These are phyloP conservation scores for Megalopta genalis DNA, from an alignment of 1,140 invertebrate species.

Conservation along the genomic window DNA sequence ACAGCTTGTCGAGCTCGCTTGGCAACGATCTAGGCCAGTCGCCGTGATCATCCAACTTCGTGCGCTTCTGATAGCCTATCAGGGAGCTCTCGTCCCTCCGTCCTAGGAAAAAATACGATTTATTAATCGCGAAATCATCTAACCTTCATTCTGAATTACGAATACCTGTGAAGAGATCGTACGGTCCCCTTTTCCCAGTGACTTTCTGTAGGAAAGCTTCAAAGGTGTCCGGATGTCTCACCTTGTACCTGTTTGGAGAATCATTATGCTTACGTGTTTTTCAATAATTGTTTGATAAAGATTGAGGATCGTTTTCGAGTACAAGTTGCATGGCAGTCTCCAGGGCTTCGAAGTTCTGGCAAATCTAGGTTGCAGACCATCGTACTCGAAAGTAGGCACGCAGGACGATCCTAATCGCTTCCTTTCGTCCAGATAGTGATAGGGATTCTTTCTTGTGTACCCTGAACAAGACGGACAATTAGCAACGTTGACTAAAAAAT, in stretches of 20 bases:
- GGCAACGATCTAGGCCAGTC: slow-evolving; percentile 54
- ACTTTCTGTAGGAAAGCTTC: slow-evolving; percentile 39
- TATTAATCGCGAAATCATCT: not conserved
- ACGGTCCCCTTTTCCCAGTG: slow-evolving; percentile 56
- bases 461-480: slow-evolving; percentile 30
- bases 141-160: not conserved
- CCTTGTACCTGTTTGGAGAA: slow-evolving; percentile 42
- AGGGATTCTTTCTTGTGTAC: slow-evolving; percentile 55
- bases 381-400: slow-evolving; percentile 55
- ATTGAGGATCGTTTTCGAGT: not conserved
- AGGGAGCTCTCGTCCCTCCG: slow-evolving; percentile 55
- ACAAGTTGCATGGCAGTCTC: slow-evolving; percentile 50
- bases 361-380: slow-evolving; percentile 51
- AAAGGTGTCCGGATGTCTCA: slow-evolving; percentile 19
- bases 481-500: no score
- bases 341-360: slow-evolving; percentile 12
- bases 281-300: not conserved
- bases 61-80: slow-evolving; percentile 16
- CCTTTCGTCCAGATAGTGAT: slow-evolving; percentile 52
- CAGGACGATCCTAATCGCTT: slow-evolving; percentile 27
- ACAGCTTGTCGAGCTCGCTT: slow-evolving; percentile 51
- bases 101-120: slow-evolving; percentile 31
- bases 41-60: slow-evolving; percentile 4
- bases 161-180: slow-evolving; percentile 63
- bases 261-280: not conserved